A percentile compares a stretch with the other conserved stretches of the same genome.
These are phyloP conservation scores for Eurystomus gularis DNA, from an alignment of 2,113 vertebrate genomes.

Conservation along the genomic window DNA sequence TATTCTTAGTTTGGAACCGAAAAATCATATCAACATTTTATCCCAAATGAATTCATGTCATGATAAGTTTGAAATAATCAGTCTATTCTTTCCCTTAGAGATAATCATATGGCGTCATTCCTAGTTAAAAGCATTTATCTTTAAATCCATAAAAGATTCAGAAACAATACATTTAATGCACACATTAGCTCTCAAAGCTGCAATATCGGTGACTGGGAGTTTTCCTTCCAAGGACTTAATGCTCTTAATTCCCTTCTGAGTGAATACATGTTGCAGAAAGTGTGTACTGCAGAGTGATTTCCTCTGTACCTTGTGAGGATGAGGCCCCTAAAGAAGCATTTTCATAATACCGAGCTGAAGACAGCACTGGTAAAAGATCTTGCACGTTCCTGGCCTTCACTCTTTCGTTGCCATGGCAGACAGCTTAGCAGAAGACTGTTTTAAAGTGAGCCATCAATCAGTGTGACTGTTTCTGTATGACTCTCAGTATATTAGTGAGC, in stretches of 20 bases:
- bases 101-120: neutral
- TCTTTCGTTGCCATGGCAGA: neutral
- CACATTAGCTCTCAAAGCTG: neutral
- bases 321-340: neutral
- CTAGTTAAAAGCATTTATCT: neutral
- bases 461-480: neutral
- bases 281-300: neutral
- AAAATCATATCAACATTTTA: neutral
- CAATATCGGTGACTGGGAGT: neutral
- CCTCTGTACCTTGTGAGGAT: neutral
- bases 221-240: neutral
- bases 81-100: neutral
- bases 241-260: neutral
- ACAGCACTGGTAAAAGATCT: neutral
- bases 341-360: neutral
- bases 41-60: neutral
- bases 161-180: neutral
- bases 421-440: neutral
- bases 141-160: slow-evolving; percentile 1
- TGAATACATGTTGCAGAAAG: neutral
- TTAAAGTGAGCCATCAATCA: slow-evolving; percentile 49
- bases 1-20: neutral
- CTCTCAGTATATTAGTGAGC: slow-evolving; percentile 1
- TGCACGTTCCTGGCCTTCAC: slow-evolving; percentile 9
- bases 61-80: slow-evolving; percentile 11